Conservation (phyloP, 2,797 vertebrate genomes). For the Fringilla coelebs region DNA sequence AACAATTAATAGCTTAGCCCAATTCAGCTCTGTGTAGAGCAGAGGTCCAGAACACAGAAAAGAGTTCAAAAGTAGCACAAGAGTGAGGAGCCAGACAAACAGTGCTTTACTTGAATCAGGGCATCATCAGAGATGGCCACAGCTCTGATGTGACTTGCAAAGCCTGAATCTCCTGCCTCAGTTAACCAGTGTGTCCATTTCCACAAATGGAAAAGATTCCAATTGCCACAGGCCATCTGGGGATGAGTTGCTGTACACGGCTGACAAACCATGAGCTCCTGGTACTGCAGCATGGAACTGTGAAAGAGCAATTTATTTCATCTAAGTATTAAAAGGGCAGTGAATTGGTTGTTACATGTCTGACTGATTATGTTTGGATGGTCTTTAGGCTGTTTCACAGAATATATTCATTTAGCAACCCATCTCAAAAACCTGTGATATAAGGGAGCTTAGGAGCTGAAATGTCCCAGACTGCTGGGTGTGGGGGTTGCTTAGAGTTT, state of each 20-base stretch:
- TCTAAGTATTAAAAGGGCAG: background rate
- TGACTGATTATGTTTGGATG: background rate
- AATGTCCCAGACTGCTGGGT: background rate
- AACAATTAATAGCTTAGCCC: background rate
- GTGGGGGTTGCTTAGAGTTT: background rate
- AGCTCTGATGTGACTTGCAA: background rate
- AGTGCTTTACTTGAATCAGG: background rate
- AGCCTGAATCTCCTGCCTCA: background rate
- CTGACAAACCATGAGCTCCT: background rate
- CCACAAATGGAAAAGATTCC: background rate
- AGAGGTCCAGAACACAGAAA: background rate
- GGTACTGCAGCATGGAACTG: background rate
- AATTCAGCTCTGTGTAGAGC: background rate
- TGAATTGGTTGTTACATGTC: background rate
- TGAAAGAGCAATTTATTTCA: background rate
- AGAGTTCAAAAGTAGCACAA: background rate
- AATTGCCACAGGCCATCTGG: accelerated
- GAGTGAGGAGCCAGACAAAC: background rate
- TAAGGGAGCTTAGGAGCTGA: background rate
- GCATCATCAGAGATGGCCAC: background rate
- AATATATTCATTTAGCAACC: background rate
- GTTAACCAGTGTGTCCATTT: background rate
- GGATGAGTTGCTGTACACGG: background rate
- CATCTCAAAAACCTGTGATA: background rate
- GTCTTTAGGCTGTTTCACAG: background rate